A percentile compares a stretch with the other conserved stretches of the same genome.
These are phyloP conservation scores for Drosophila simulans DNA, from an alignment of 1,140 invertebrate species.

Conservation along the genomic window DNA sequence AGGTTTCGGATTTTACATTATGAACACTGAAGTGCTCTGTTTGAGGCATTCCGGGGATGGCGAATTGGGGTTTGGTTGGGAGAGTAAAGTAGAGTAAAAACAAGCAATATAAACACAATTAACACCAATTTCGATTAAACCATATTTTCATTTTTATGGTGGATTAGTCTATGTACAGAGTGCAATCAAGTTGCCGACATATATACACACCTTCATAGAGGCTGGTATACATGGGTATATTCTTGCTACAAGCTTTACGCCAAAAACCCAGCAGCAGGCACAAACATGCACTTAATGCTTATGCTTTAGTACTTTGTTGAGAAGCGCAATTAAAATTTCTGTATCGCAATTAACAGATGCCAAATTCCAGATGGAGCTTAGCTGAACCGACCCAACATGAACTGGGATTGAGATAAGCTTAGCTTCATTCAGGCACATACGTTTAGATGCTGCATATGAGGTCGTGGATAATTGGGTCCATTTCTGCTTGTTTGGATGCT, in stretches of 20 bases:
- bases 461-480: slow-evolving; percentile 77
- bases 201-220: not conserved
- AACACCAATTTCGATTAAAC: slow-evolving; percentile 71
- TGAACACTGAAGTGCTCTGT: slow-evolving; percentile 84
- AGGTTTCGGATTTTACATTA: slow-evolving; percentile 77
- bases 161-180: slow-evolving; percentile 76
- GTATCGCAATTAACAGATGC: slow-evolving; percentile 38
- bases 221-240: slow-evolving; percentile 15
- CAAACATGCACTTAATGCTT: slow-evolving; percentile 79
- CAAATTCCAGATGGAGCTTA: slow-evolving; percentile 36
- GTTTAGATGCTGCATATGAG: slow-evolving; percentile 79
- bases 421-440: slow-evolving; percentile 12
- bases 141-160: slow-evolving; percentile 34
- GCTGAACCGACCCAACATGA: not conserved
- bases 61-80: slow-evolving; percentile 39
- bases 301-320: slow-evolving; percentile 55
- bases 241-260: slow-evolving; percentile 70
- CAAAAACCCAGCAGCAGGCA: slow-evolving; percentile 76
- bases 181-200: slow-evolving; percentile 48
- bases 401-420: slow-evolving; percentile 1
- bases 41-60: slow-evolving; percentile 67
- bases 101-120: slow-evolving; percentile 77
- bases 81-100: slow-evolving; percentile 70
- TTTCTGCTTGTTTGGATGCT: slow-evolving; percentile 51
- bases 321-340: slow-evolving; percentile 67